Evolutionary conservation across 2,113 vertebrate genomes (phyloP), one percentile per base, ranked within the genome.

Genomic region (Eleginops maclovinus): DNA sequence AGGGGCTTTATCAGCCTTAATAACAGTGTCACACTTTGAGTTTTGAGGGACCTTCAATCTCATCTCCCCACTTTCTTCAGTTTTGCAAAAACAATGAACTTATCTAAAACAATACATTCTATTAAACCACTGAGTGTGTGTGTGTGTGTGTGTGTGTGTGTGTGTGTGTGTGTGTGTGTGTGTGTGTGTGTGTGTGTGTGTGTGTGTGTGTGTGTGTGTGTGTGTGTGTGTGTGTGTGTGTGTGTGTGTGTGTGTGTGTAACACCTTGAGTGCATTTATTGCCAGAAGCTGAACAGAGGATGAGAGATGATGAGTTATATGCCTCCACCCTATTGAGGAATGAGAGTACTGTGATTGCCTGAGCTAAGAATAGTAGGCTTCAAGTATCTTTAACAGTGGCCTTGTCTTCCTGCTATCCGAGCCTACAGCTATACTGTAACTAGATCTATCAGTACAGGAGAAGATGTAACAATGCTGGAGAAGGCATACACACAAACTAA

Each of bases 351-450:
- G 73, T 79, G 88, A 89, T 89, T 88, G 81, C 85, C 69, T 73
- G 85, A 36, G 82, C 88, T 90, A 91, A 89, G 72, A 92, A 90
- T 90, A 93, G 85, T 60, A 65, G 46, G 82, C 73, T 55, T 73
- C 75, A 64, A 9, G 72, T 72, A 61, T 77, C 75, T 78, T 81
- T 87, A 77, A 88, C 68, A 69, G 69, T 16, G 54, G 75, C 66
- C 62, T 71, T 79, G 75, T 80, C 40, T 84, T 54, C 49, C 63
- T 49, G 72, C 58, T 61, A 75, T 77, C 59, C 2, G 12, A 67
- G 77, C 88, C 77, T 21, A n/a, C 16, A 47, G 84, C 85, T 66
- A 76, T 62, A 83, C 73, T 74, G 55, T 72, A 74, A 77, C 79
- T 70, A 70, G 69, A 81, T 84, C 67, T 43, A 75, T 86, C 69